phyloP scores from a whole-genome alignment of 92 coral and sea anemone genomes.

The Muricea muricata region DNA sequence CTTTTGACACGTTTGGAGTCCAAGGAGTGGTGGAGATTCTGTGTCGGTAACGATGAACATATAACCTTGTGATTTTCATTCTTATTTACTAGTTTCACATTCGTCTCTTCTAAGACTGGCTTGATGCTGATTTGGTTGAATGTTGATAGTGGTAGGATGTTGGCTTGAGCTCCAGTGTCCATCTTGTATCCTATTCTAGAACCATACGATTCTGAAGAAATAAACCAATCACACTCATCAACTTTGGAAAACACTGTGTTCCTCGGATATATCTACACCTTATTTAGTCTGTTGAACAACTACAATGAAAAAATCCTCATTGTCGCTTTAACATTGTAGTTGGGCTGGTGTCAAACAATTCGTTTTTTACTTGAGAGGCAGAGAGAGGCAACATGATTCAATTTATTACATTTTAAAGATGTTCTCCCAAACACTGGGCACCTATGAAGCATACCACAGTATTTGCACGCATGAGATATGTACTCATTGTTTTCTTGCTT shows the following conservation, averaged over 20 bases:
- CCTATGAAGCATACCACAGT: background rate
- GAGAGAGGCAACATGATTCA: background rate
- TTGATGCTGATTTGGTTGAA: background rate
- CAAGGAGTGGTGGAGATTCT: conserved; percentile 35
- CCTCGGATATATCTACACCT: background rate
- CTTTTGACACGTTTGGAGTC: conserved; percentile 9
- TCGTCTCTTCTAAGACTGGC: background rate
- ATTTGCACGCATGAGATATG: background rate
- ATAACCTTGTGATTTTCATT: conserved; percentile 9
- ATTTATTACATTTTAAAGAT: background rate
- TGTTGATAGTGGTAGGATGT: conserved; percentile 25
- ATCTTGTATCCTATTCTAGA: background rate
- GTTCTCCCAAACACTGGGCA: background rate
- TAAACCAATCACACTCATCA: conserved; percentile 9
- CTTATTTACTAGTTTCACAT: conserved; percentile 1
- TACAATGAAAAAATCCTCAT: background rate
- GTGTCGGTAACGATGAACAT: conserved; percentile 35
- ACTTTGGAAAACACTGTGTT: background rate
- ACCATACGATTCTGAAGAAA: conserved; percentile 10
- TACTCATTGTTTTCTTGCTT: background rate
- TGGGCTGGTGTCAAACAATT: background rate
- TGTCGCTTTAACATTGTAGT: background rate
- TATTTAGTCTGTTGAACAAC: background rate
- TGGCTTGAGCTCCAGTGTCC: conserved; percentile 43
- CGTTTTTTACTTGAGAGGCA: conserved; percentile 10